Base-by-base conservation (phyloP, 2,797 vertebrate genomes). In the Antrozous pallidus region DNA sequence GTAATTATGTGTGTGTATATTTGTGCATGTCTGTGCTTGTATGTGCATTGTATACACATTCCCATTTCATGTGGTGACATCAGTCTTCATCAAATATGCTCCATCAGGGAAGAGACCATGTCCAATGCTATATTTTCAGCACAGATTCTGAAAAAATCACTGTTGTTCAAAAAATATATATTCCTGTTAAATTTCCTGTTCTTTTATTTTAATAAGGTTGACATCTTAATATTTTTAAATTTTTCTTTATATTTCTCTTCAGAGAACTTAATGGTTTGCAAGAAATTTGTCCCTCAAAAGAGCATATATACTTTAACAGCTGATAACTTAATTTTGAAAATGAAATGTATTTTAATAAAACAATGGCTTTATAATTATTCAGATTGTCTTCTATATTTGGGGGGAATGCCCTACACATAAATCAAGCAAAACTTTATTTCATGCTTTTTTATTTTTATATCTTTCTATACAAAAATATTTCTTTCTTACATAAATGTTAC, bases 381-480 rank as follows among this genome's bases (percentile, higher is more conserved):
- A 58, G 28, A 58, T 28, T 26, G 56, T 58, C 56, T 58, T 58
- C 4, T 28, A 58, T 24, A 58, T 58, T 26, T 58, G 22, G 56
- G 26, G 24, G 56, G 26, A 12, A 12, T 4, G 12, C 11, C 24
- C 10, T 47, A 42, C 28, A 14, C 24, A 74, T 67, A 51, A 83
- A 80, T 91, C 11, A 90, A 94, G 88, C 51, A 83, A 84, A 54
- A 0, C 28, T 90, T 61, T 80, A 51, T 38, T 73, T 84, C 47
- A 26, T 36, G 18, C n/a, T 84, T 84, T 93, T 93, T 8, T 71
- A 74, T 81, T 93, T 95, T 93, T 61, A 45, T 83, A 33, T 88
- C 71, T 92, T 75, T 42, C 49, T 91, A 67, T 67, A 22, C 8
- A 67, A 73, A 93, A 93, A 88, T 91, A 89, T 82, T 51, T 51